Conservation (phyloP, 2,797 vertebrate genomes). For the Anisognathus igniventris region DNA sequence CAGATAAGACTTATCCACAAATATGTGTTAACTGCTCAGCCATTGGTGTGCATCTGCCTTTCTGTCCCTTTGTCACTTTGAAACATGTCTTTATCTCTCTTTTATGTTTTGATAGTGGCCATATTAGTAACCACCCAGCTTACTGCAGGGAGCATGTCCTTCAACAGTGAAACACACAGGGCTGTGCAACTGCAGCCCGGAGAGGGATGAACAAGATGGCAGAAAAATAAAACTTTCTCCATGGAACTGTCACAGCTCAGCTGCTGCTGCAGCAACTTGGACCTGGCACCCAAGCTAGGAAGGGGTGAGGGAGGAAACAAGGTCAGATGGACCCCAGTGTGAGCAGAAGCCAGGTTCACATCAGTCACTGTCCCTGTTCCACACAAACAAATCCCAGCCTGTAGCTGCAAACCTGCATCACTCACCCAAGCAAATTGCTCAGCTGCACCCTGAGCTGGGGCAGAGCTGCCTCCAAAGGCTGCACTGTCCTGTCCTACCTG, state of each 20-base stretch:
- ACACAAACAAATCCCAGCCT: background rate
- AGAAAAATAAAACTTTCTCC: background rate
- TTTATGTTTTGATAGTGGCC: background rate
- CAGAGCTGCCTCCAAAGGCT: background rate
- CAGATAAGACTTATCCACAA: background rate
- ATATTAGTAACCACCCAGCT: background rate
- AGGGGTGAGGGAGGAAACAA: background rate
- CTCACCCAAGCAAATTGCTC: background rate
- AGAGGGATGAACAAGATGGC: background rate
- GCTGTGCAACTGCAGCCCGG: background rate
- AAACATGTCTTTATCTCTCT: background rate
- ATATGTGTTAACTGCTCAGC: accelerated
- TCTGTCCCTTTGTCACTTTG: background rate
- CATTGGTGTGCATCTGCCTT: background rate
- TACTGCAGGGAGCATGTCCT: background rate
- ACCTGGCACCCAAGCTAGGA: background rate
- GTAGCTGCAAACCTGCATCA: accelerated
- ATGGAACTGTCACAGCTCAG: background rate
- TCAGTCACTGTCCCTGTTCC: accelerated
- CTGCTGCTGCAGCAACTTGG: background rate
- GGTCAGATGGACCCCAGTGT: background rate
- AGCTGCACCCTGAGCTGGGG: background rate
- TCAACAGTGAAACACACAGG: background rate
- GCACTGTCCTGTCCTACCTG: background rate
- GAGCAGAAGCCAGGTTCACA: background rate